phyloP scores from a whole-genome alignment of 2,113 vertebrate species.

The Orcinus orca region DNA sequence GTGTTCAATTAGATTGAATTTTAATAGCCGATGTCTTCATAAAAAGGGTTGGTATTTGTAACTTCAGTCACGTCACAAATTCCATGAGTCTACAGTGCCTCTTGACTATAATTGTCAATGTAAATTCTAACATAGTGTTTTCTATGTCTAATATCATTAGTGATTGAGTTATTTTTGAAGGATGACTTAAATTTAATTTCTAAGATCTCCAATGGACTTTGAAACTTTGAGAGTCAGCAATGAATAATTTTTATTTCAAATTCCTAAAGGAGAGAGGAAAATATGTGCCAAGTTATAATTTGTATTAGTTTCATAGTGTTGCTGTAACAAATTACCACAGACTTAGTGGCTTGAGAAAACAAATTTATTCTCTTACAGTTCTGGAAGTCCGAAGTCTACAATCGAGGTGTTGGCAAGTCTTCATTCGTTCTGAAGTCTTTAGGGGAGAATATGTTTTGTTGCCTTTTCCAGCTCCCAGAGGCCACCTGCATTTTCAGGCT shows the following conservation, averaged over 20 bases:
- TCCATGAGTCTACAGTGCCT: not conserved
- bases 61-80: not conserved
- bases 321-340: not conserved
- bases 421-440: not conserved
- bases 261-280: not conserved
- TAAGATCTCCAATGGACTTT: not conserved
- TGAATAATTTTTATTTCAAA: not conserved
- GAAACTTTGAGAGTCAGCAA: not conserved
- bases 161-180: not conserved
- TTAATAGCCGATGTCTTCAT: not conserved
- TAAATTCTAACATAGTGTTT: not conserved
- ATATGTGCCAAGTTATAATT: not conserved
- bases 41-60: not conserved
- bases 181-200: not conserved
- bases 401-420: not conserved
- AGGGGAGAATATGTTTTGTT: accelerated
- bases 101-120: not conserved
- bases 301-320: not conserved
- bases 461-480: not conserved
- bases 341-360: not conserved
- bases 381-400: not conserved
- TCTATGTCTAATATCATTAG: not conserved
- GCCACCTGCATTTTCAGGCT: not conserved
- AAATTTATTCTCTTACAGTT: not conserved
- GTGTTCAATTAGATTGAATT: not conserved